Evolutionary conservation across 2,113 vertebrate species (phyloP).

Genomic region (Anhinga anhinga): DNA sequence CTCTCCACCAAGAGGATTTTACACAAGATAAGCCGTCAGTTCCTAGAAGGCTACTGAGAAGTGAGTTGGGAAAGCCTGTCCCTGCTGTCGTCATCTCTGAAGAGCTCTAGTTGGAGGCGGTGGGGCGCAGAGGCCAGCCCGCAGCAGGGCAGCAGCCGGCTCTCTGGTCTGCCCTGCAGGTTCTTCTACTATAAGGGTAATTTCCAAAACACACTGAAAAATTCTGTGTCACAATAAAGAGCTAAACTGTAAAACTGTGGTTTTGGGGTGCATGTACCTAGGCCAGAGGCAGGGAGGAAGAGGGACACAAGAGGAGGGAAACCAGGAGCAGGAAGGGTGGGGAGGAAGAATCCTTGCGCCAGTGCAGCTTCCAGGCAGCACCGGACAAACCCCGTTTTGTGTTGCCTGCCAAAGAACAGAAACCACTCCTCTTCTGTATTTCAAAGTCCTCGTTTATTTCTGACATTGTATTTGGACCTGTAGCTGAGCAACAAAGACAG

Average conservation of each 20-base stretch:
- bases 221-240: constrained; percentile 52
- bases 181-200: not conserved
- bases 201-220: not conserved
- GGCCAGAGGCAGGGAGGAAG: not conserved
- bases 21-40: not conserved
- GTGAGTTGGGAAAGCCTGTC: not conserved
- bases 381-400: not conserved
- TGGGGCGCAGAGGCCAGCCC: not conserved
- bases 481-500: constrained; percentile 63
- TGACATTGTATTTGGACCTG: constrained; percentile 60
- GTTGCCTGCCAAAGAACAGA: constrained; percentile 16
- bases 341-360: not conserved
- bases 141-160: not conserved
- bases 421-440: constrained; percentile 48
- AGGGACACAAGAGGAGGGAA: not conserved
- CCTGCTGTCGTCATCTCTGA: not conserved
- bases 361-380: not conserved
- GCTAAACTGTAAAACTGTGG: not conserved
- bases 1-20: not conserved
- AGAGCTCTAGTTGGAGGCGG: not conserved
- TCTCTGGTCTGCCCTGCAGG: not conserved
- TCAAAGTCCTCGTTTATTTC: constrained; percentile 77
- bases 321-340: not conserved
- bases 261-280: not conserved
- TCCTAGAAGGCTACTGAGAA: constrained; percentile 51